Evolutionary conservation across 2,888 invertebrate genomes (phyloP).

Genomic region (Disparrhopalites patrizii): DNA sequence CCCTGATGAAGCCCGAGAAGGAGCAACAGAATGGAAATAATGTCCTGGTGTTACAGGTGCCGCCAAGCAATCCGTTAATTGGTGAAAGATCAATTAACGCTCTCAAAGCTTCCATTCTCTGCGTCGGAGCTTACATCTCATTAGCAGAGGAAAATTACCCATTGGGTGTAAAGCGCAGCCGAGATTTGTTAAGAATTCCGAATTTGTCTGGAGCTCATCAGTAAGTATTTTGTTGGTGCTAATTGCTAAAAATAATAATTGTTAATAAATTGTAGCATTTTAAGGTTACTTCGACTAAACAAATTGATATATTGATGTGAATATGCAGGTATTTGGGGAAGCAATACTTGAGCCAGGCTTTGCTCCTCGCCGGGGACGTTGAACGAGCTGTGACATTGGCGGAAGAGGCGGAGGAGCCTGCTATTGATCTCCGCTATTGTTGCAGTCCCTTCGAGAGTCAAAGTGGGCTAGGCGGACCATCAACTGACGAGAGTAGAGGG

Average conservation of each 20-base stretch:
- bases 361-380: constrained; percentile 30
- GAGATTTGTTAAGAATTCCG: constrained; percentile 67
- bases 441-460: constrained; percentile 30
- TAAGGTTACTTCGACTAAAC: background rate
- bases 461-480: too few species aligned
- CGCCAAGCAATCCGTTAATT: constrained; percentile 39
- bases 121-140: constrained; percentile 77
- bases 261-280: background rate
- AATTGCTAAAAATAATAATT: too few species aligned
- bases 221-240: constrained; percentile 37
- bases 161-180: constrained; percentile 71
- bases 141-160: constrained; percentile 79
- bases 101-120: constrained; percentile 61
- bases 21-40: constrained; percentile 49
- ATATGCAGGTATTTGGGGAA: constrained; percentile 34
- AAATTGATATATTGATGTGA: constrained; percentile 13
- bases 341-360: constrained; percentile 40
- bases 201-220: constrained; percentile 57
- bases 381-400: constrained; percentile 24
- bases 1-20: constrained; percentile 61
- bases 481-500: constrained; percentile 32
- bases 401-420: constrained; percentile 11
- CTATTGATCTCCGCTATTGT: constrained; percentile 25
- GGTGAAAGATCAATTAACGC: constrained; percentile 44
- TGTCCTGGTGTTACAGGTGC: constrained; percentile 29